Evolutionary conservation across 1,140 invertebrate species (phyloP).

Genomic region (Laodelphax striatellus): DNA sequence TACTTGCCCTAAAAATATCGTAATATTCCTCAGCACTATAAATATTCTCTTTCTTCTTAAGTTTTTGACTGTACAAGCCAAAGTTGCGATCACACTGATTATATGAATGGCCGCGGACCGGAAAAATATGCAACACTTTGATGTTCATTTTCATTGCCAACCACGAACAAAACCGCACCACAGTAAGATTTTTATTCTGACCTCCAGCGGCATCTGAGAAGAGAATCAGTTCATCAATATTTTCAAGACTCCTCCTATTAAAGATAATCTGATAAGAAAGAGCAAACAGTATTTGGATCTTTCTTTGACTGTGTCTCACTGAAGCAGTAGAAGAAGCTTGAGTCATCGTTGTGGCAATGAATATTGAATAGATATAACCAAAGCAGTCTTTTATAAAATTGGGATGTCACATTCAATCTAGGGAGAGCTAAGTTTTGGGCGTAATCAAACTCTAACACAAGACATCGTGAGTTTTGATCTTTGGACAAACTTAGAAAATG

Average conservation of each 20-base stretch:
- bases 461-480: background rate
- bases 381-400: slow-evolving; percentile 15
- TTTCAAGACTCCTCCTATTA: background rate
- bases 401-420: slow-evolving; percentile 9
- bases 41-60: background rate
- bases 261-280: slow-evolving; percentile 4
- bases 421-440: slow-evolving; percentile 15
- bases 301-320: slow-evolving; percentile 8
- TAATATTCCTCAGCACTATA: background rate
- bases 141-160: slow-evolving; percentile 2
- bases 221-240: background rate
- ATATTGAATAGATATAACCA: slow-evolving; percentile 17
- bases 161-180: slow-evolving; percentile 8
- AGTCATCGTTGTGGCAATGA: slow-evolving; percentile 11
- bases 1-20: background rate
- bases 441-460: slow-evolving; percentile 18
- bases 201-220: slow-evolving; percentile 13
- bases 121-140: slow-evolving; percentile 15
- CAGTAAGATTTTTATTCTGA: slow-evolving; percentile 10
- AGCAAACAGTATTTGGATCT: background rate
- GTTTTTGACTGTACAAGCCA: background rate
- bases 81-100: slow-evolving; percentile 3
- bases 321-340: slow-evolving; percentile 7
- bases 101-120: slow-evolving; percentile 13
- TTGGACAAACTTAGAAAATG: background rate